These are phyloP conservation scores for Cisticola juncidis DNA, from an alignment of 2,113 vertebrate genomes.

Conservation along the genomic window DNA sequence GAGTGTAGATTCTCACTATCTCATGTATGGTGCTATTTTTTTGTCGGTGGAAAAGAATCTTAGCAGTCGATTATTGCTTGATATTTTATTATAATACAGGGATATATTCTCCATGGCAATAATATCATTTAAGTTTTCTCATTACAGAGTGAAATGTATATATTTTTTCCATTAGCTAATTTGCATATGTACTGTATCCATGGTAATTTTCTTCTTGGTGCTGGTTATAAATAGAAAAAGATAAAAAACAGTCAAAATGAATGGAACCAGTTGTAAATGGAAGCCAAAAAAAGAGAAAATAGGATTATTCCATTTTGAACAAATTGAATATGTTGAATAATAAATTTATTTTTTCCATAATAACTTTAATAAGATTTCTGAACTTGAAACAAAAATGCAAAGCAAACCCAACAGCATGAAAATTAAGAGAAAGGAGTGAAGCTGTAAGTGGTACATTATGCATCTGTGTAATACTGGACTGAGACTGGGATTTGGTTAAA, in stretches of 20 bases:
- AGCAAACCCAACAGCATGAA: background rate
- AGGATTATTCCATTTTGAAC: conserved; percentile 69
- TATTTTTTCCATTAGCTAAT: conserved; percentile 70
- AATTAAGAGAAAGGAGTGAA: background rate
- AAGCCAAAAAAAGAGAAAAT: conserved; percentile 27
- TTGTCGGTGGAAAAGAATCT: conserved; percentile 65
- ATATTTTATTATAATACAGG: conserved; percentile 76
- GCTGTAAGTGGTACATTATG: background rate
- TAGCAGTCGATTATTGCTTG: conserved; percentile 68
- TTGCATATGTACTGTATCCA: conserved; percentile 73
- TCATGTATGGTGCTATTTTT: conserved; percentile 85
- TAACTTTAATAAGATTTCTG: conserved; percentile 63
- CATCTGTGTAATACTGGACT: background rate
- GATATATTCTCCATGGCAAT: conserved; percentile 70
- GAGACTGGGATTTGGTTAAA: background rate
- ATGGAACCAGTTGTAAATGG: conserved; percentile 68
- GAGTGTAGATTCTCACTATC: conserved; percentile 75
- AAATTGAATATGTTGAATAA: conserved; percentile 67
- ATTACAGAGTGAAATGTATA: conserved; percentile 73
- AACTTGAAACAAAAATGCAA: background rate
- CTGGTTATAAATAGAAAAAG: conserved; percentile 70
- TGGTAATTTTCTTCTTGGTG: conserved; percentile 71
- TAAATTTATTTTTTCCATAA: conserved; percentile 75
- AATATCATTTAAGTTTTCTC: conserved; percentile 56
- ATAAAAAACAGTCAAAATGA: conserved; percentile 37